Base-by-base conservation (phyloP, 2,888 invertebrate genomes). In the Troides oblongomaculatus region DNA sequence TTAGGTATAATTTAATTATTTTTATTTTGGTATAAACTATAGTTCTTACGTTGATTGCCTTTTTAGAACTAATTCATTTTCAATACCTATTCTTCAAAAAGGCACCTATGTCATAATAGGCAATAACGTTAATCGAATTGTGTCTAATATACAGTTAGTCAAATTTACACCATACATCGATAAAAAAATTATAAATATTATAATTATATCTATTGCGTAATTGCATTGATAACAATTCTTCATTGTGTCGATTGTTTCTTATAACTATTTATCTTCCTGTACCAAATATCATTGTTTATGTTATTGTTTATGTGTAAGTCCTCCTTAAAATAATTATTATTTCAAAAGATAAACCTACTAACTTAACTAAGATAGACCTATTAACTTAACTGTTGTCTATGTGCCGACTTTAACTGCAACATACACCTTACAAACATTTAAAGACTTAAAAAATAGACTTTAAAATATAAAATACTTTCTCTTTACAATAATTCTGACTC, bases 1-100 rank as follows among this genome's bases (percentile, higher is more conserved):
- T 95, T 81, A 94, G 95, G 96, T 95, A 86, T 77, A 61, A 18
- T 30, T 58, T 46, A 12, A 12, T 14, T 46, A 14, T 46, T 14
- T 18, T 21, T 23, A 58, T 58, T 58, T 58, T 23, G 58, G 25
- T 21, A 57, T 2, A 21, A 8, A 57, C 7, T 21, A 12, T 14
- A 10, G 3, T 2, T 58, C 21, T 58, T 23, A 58, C 8, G 58
- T 23, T 58, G 23, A 21, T 12, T 23, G 7, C 14, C 0, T 46
- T 46, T 1, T 46, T 17, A 14, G 2, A 46, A 14, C 0, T 46
- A 2, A 4, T 14, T 14, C 14, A 46, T 10, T 12, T 14, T 46
- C 12, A 14, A 12, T 46, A 46, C 14, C 14, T 14, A 46, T 2
- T 46, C 46, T 14, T 46, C 14, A 4, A 12, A 46, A 46, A 46